Percentiles rank a stretch among this genome's conserved stretches.
Evolutionary conservation across 2,888 invertebrate genomes (phyloP).

Genomic region (Dilophus febrilis): DNA sequence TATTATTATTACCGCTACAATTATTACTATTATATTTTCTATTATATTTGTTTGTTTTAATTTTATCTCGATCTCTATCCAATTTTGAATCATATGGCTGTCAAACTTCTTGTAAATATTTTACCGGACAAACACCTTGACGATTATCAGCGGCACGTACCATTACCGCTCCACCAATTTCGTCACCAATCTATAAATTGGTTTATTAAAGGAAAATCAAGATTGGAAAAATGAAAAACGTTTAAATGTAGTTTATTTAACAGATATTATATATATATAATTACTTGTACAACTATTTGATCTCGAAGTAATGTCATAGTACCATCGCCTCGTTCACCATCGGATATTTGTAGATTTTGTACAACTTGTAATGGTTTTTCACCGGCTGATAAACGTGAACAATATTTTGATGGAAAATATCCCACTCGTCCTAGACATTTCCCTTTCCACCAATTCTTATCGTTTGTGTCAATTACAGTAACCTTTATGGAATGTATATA

Average conservation of each 20-base stretch:
- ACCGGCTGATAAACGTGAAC: slow-evolving; percentile 75
- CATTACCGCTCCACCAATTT: slow-evolving; percentile 84
- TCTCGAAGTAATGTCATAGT: slow-evolving; percentile 69
- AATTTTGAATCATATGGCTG: slow-evolving; percentile 35
- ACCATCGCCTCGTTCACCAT: slow-evolving; percentile 48
- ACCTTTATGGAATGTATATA: slow-evolving; percentile 34
- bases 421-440: slow-evolving; percentile 81
- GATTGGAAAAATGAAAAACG: background rate
- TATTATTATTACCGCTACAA: slow-evolving; percentile 17
- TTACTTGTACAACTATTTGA: slow-evolving; percentile 75
- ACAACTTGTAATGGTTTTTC: slow-evolving; percentile 86
- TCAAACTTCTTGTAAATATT: slow-evolving; percentile 92
- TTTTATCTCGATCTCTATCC: slow-evolving; percentile 20
- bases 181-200: slow-evolving; percentile 60
- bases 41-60: slow-evolving; percentile 5
- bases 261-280: background rate
- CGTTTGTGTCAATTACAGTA: slow-evolving; percentile 84
- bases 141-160: slow-evolving; percentile 85
- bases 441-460: slow-evolving; percentile 96
- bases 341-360: slow-evolving; percentile 70
- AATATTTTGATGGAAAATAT: slow-evolving; percentile 90
- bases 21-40: slow-evolving; percentile 9
- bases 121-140: slow-evolving; percentile 84
- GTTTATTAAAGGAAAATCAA: slow-evolving; percentile 29
- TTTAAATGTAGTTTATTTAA: background rate